These are phyloP conservation scores for Xiphorhynchus elegans DNA, from an alignment of 2,113 vertebrate species.

Conservation along the genomic window DNA sequence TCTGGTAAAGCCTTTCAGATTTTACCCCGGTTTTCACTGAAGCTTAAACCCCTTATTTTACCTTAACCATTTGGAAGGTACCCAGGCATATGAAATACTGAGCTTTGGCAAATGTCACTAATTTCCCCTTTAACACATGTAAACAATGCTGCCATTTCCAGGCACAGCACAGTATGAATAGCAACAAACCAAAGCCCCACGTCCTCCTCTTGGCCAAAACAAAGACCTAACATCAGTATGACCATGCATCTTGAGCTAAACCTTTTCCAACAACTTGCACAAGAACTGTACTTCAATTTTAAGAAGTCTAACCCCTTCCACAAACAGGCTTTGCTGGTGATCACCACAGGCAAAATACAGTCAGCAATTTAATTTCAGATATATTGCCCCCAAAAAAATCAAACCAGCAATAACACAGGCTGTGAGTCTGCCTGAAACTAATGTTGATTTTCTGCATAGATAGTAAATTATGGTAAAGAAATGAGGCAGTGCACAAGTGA, in stretches of 20 bases:
- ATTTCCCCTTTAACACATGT: background rate
- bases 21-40: background rate
- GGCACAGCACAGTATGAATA: background rate
- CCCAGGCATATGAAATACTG: background rate
- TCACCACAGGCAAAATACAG: conserved; percentile 23
- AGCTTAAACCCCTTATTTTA: background rate
- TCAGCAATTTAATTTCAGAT: conserved; percentile 23
- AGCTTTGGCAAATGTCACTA: background rate
- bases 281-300: background rate
- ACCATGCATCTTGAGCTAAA: background rate
- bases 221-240: background rate
- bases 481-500: background rate
- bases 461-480: conserved; percentile 24
- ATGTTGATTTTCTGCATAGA: background rate
- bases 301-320: background rate
- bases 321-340: background rate
- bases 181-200: background rate
- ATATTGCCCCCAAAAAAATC: background rate
- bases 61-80: background rate
- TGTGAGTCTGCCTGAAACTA: conserved; percentile 18
- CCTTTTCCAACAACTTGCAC: background rate
- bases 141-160: conserved; percentile 13
- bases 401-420: background rate
- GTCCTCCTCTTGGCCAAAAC: background rate
- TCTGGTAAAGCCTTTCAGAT: background rate